Conservation (phyloP, 2,113 vertebrate genomes). For the Chlorodrepanis virens region DNA sequence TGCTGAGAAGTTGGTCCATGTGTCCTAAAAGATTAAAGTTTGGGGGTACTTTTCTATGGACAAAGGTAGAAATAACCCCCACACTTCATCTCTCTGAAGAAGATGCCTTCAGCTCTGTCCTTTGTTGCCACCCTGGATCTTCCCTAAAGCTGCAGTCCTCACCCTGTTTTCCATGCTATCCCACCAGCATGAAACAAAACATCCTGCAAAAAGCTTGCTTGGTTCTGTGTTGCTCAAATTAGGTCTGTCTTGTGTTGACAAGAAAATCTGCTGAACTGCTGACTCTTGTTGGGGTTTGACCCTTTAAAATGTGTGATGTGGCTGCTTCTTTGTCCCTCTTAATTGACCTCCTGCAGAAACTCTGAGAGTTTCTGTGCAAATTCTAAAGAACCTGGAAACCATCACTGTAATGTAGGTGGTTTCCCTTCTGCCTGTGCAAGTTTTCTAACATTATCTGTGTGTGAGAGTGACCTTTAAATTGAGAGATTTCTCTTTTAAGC, state of each 20-base stretch:
- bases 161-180: background rate
- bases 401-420: background rate
- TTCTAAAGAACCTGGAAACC: background rate
- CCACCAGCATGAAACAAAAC: background rate
- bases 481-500: background rate
- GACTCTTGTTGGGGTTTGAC: background rate
- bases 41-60: background rate
- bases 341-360: background rate
- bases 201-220: background rate
- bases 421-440: background rate
- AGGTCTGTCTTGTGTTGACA: background rate
- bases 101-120: background rate
- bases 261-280: background rate
- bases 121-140: background rate
- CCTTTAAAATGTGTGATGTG: background rate
- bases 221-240: background rate
- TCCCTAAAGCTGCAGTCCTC: background rate
- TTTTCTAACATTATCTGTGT: background rate
- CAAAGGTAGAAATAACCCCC: background rate
- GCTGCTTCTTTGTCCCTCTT: background rate
- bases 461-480: conserved; percentile 14
- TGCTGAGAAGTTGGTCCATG: background rate
- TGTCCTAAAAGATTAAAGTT: background rate
- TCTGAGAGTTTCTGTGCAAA: background rate
- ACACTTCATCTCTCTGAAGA: background rate